Evolutionary conservation across 2,113 vertebrate species (phyloP).

Genomic region (Meriones unguiculatus): DNA sequence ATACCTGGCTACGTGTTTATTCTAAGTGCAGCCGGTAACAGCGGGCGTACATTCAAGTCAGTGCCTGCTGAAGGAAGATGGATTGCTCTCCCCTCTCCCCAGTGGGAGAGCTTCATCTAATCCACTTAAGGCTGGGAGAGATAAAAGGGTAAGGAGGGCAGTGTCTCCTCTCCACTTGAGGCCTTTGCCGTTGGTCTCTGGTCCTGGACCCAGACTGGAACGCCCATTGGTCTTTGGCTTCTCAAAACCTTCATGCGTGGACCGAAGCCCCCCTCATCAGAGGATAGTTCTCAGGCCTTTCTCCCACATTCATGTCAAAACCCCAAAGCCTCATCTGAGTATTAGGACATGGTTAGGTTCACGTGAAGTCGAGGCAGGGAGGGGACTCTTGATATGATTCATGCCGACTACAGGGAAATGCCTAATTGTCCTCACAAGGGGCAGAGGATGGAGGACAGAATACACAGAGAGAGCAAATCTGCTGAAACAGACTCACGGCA

Average conservation of each 20-base stretch:
- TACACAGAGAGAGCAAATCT: neutral
- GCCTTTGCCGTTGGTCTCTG: neutral
- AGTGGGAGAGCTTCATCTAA: neutral
- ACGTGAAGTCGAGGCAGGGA: neutral
- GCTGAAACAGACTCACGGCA: neutral
- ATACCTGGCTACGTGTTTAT: neutral
- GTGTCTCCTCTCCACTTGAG: neutral
- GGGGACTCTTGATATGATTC: too few species aligned
- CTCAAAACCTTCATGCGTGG: neutral
- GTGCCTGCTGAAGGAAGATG: neutral
- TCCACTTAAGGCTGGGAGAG: neutral
- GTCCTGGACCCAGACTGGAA: neutral
- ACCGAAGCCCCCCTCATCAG: neutral
- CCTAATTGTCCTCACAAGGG: neutral
- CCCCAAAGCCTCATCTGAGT: neutral
- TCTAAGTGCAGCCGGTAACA: neutral
- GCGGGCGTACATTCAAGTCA: neutral
- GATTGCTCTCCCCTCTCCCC: neutral
- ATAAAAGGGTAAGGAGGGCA: neutral
- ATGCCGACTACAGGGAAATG: neutral
- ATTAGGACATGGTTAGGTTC: neutral
- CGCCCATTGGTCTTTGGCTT: neutral
- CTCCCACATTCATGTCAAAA: neutral
- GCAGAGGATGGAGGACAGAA: neutral
- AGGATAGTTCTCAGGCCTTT: neutral